These are phyloP conservation scores for Chaetops frenatus DNA, from an alignment of 2,113 vertebrate genomes.

Conservation along the genomic window DNA sequence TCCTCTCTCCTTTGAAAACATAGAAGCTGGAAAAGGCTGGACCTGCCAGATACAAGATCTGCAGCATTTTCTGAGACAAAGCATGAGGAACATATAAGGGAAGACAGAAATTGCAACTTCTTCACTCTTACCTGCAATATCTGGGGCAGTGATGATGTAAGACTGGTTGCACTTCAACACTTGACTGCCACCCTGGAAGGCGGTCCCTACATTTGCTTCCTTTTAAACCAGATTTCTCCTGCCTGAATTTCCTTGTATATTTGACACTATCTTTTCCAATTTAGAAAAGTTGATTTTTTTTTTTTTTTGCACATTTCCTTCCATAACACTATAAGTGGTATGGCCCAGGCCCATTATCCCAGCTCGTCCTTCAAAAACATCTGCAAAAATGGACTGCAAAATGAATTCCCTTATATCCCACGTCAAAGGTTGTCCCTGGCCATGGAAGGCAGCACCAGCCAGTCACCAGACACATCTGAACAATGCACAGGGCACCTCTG, in stretches of 20 bases:
- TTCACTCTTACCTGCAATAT: background rate
- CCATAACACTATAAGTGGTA: background rate
- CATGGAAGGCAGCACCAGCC: background rate
- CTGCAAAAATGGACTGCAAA: background rate
- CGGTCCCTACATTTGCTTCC: background rate
- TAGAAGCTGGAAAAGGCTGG: background rate
- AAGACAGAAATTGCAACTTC: background rate
- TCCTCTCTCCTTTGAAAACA: background rate
- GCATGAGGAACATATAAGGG: background rate
- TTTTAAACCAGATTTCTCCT: background rate
- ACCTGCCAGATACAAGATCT: background rate
- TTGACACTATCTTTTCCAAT: background rate
- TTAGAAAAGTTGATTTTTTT: background rate
- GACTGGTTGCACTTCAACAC: background rate
- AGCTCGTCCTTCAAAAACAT: background rate
- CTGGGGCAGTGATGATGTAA: background rate
- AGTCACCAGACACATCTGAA: background rate
- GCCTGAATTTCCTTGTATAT: background rate
- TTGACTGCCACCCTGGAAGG: background rate
- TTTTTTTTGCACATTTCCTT: background rate
- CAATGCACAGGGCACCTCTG: fast-evolving
- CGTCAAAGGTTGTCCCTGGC: background rate
- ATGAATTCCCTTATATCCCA: background rate
- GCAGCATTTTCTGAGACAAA: background rate
- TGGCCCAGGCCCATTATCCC: background rate